Percentiles rank a stretch among this genome's conserved stretches.
These are phyloP conservation scores for Lytechinus pictus DNA, from an alignment of 35 echinoderm and acorn worm genomes.

Conservation along the genomic window DNA sequence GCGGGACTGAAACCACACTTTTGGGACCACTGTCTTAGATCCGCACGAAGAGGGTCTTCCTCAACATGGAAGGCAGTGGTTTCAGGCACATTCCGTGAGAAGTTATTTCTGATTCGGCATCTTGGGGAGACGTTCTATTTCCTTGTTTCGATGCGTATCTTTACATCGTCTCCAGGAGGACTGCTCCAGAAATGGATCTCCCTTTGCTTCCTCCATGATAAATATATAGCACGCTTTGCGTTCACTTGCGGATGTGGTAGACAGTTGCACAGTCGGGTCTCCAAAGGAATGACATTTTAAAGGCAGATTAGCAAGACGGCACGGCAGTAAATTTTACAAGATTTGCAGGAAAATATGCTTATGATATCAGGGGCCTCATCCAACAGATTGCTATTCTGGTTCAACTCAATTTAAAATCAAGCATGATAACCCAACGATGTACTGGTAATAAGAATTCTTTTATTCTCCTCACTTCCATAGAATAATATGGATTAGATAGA, in stretches of 20 bases:
- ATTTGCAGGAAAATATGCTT: not conserved
- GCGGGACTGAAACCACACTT: not conserved
- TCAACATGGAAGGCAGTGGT: not conserved
- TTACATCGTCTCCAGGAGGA: not conserved
- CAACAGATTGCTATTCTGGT: too few relatives aligned
- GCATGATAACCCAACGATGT: too few relatives aligned
- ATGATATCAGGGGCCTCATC: not conserved
- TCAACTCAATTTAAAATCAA: too few relatives aligned
- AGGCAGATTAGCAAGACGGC: not conserved
- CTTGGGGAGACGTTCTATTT: not conserved
- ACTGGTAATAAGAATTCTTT: too few relatives aligned
- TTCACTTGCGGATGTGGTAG: not conserved
- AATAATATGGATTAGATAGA: too few relatives aligned
- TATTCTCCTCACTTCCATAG: too few relatives aligned
- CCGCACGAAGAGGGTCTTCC: not conserved
- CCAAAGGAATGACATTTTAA: not conserved
- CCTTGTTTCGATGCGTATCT: not conserved
- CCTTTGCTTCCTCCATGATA: not conserved
- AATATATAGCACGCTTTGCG: not conserved
- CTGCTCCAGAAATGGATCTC: not conserved
- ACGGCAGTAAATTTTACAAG: not conserved
- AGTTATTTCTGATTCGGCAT: not conserved
- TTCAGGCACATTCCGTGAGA: constrained; percentile 9
- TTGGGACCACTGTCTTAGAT: not conserved
- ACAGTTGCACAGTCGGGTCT: not conserved